Percentiles rank a stretch among this genome's conserved stretches.
Conservation (phyloP, 2,797 vertebrate species). For the Gambelia wislizenii region DNA sequence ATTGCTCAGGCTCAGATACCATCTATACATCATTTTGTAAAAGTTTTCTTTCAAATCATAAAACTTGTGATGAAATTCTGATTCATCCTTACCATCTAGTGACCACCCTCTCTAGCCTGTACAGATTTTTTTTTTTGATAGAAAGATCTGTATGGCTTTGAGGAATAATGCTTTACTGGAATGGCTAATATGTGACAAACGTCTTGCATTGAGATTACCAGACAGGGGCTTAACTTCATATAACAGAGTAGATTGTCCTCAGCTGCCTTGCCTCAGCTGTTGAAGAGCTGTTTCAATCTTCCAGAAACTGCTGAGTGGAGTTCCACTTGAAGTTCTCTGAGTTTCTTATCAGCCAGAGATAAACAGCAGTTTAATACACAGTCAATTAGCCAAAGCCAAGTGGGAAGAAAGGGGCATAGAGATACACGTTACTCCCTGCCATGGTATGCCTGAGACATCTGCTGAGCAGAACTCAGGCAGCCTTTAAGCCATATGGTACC, state of each 20-base stretch:
- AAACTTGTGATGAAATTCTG: background rate
- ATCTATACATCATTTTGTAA: too few relatives aligned
- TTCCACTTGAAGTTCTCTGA: conserved; percentile 72
- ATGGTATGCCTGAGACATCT: conserved; percentile 76
- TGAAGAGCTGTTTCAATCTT: conserved; percentile 33
- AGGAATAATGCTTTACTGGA: conserved; percentile 16
- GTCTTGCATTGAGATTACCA: conserved; percentile 20
- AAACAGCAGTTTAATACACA: conserved; percentile 74
- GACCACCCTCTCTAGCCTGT: background rate
- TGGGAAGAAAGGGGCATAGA: conserved; percentile 22
- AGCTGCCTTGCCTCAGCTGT: conserved; percentile 9
- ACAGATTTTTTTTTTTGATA: background rate
- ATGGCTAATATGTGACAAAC: conserved; percentile 12
- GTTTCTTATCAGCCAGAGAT: conserved; percentile 61
- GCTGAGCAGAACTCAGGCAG: conserved; percentile 73
- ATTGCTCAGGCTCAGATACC: too few relatives aligned
- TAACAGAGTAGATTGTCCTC: conserved; percentile 10
- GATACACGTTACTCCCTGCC: conserved; percentile 52
- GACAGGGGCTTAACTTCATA: conserved; percentile 19
- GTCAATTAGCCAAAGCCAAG: conserved; percentile 67
- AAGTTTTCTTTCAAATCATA: too few relatives aligned
- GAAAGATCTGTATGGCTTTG: background rate
- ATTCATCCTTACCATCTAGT: background rate
- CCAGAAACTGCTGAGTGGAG: background rate
- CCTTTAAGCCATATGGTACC: conserved; percentile 75